Conservation (phyloP, 2,888 invertebrate species). For the Callimorpha dominula region DNA sequence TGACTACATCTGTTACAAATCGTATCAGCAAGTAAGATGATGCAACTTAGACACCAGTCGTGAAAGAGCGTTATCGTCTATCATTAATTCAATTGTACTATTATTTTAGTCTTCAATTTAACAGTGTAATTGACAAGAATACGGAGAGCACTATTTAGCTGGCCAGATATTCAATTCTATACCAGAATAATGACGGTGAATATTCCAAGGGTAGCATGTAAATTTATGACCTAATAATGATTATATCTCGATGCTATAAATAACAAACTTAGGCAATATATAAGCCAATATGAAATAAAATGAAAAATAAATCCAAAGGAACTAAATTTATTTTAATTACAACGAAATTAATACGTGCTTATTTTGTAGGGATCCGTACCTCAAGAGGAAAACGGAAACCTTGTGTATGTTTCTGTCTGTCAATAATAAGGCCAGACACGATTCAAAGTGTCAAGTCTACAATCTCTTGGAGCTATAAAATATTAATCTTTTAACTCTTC, state of each 20-base stretch:
- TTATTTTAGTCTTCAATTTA: neutral
- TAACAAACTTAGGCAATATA: neutral
- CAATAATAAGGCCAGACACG: neutral
- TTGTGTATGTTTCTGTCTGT: neutral
- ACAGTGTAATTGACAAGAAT: neutral
- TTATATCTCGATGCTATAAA: neutral
- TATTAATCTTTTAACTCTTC: neutral
- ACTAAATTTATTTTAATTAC: neutral
- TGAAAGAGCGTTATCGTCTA: neutral
- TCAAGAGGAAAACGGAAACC: no score
- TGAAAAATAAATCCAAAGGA: neutral
- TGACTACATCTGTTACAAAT: neutral
- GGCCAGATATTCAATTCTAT: no score
- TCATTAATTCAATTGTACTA: conserved; percentile 1
- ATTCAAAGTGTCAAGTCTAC: neutral
- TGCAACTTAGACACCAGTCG: neutral
- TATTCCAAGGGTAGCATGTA: neutral
- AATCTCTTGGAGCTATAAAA: neutral
- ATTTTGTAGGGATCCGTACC: neutral
- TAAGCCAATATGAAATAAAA: neutral
- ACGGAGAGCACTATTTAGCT: neutral
- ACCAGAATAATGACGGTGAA: neutral
- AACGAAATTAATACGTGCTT: neutral
- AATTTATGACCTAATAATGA: neutral
- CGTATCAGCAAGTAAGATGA: neutral